Evolutionary conservation across 92 coral and sea anemone genomes (phyloP).

Genomic region (Umimayanthus chanpuru): DNA sequence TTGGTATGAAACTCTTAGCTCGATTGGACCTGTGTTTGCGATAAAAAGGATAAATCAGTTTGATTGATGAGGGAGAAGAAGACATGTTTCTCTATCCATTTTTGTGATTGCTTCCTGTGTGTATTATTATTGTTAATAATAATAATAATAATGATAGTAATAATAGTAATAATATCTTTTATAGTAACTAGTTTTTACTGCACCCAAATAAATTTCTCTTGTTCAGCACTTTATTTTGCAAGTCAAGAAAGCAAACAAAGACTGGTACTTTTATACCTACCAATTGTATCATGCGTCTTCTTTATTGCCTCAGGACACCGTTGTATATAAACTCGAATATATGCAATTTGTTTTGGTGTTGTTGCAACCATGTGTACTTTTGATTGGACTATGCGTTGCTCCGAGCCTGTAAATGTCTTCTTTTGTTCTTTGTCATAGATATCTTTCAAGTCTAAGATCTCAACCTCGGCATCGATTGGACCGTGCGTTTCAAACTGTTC

Average conservation of each 20-base stretch:
- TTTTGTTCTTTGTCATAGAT: conserved; percentile 10
- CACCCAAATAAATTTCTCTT: no score
- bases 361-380: conserved; percentile 26
- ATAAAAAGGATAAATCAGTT: background rate
- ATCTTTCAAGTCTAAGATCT: conserved; percentile 5
- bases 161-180: no score
- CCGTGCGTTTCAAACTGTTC: conserved; percentile 2
- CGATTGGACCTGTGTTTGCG: background rate
- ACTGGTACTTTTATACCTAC: background rate
- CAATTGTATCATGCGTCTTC: conserved; percentile 9
- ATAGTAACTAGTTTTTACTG: no score
- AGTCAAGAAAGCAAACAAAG: background rate
- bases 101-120: no score
- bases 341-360: background rate
- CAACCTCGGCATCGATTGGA: background rate
- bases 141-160: no score
- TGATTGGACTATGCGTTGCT: background rate
- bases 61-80: no score
- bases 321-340: background rate
- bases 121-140: no score
- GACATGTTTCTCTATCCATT: no score
- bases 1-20: background rate
- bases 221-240: background rate
- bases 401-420: conserved; percentile 17
- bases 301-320: background rate